Evolutionary conservation across 2,113 vertebrate species (phyloP), one percentile per base, ranked within the genome.

Genomic region (Semnopithecus entellus): DNA sequence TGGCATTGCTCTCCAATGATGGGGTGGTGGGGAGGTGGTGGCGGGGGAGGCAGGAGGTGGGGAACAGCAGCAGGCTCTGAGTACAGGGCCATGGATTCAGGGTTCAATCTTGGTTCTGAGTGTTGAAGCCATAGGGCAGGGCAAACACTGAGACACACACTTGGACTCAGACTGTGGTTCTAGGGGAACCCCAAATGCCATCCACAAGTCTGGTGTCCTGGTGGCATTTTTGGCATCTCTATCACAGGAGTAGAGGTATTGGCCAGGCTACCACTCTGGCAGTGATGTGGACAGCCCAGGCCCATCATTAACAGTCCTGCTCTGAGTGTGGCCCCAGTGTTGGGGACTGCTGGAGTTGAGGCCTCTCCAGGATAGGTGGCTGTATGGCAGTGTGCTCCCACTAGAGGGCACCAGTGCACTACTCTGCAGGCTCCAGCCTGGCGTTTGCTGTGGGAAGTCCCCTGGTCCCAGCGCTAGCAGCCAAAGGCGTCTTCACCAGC

Each of bases 351-450:
- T 0, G n/a, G 32, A 1, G 27, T 50, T 6, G 5, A 35, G 48
- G 66, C 85, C 8, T 0, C 3, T 3, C 0, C 4, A 3, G 17
- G 50, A 57, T 6, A 32, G 48, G 18, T 7, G 4, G 61, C 85
- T 80, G 80, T 68, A 10, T 43, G 8, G n/a, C 1, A 0, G 5
- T 32, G 22, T 25, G 4, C 59, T 50, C 59, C 95, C 98, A 80
- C 98, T 98, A 98, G 99, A 97, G 98, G 98, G 98, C 98, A 96
- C 88, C 97, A 97, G 10, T 0, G 8, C 22, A 17, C 72, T 45
- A 0, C 38, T n/a, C n/a, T 16, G 52, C 59, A 10, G 32, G 81
- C 64, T 13, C 23, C 0, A 8, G 52, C 0, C 45, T 8, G 50
- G 5, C 16, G 0, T 82, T 68, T 20, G 55, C 14, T 0, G 0